phyloP scores from a whole-genome alignment of 2,888 invertebrate genomes.

The Dolichomitus sp. region DNA sequence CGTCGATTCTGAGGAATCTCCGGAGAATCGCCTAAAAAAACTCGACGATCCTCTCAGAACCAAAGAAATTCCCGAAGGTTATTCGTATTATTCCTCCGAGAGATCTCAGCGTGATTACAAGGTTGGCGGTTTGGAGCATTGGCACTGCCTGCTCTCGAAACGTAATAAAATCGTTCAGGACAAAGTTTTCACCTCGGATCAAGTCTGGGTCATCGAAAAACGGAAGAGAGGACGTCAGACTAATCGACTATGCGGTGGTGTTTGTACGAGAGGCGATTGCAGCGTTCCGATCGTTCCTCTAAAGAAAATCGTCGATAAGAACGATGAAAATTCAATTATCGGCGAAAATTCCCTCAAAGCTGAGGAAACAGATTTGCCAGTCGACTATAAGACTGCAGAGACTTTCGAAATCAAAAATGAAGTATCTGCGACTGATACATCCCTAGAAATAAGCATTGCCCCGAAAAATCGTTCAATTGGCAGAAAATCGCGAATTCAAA shows the following conservation, averaged over 20 bases:
- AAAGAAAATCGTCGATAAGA: conserved; percentile 54
- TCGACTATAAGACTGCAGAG: background rate
- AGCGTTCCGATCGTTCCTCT: conserved; percentile 63
- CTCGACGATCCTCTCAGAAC: background rate
- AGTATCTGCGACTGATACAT: background rate
- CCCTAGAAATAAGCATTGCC: background rate
- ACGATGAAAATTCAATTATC: background rate
- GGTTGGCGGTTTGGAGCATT: conserved; percentile 48
- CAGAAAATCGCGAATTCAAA: background rate
- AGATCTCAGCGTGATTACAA: conserved; percentile 55
- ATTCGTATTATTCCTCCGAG: conserved; percentile 63
- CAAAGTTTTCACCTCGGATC: conserved; percentile 59
- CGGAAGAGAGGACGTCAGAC: conserved; percentile 43
- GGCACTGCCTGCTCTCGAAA: conserved; percentile 62
- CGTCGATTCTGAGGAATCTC: background rate
- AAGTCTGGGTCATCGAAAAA: conserved; percentile 71
- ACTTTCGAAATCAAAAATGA: background rate
- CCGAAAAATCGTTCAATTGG: background rate
- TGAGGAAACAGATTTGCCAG: background rate
- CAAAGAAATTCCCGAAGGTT: background rate
- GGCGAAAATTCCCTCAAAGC: background rate
- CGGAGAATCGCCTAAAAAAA: conserved; percentile 21
- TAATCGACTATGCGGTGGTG: background rate
- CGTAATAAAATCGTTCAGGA: conserved; percentile 41
- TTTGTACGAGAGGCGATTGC: conserved; percentile 62